Evolutionary conservation across 2,888 invertebrate species (phyloP), one percentile per base, ranked within the genome.

Genomic region (Stramonita haemastoma): DNA sequence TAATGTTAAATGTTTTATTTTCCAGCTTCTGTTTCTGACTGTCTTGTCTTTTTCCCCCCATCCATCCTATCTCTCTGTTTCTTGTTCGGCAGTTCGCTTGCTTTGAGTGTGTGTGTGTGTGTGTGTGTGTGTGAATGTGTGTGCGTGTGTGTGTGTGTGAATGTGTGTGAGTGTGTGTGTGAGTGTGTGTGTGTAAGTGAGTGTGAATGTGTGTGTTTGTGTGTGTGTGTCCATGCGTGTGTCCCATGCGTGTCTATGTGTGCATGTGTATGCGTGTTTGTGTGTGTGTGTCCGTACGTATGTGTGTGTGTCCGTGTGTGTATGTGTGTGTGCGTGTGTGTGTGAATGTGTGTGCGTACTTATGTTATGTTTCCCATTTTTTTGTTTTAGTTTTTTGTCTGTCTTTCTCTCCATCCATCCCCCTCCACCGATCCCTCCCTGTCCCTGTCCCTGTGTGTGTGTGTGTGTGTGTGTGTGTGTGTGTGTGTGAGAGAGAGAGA

Each of bases 401-500:
- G 8, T 8, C 57, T 57, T 17, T n/a, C n/a, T n/a, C n/a, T n/a
- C n/a, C n/a, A n/a, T n/a, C n/a, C n/a, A n/a, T 17, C 57, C 57
- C 57, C 8, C 57, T 57, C 57, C 57, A 57, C 57, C 57, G 11
- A 8, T 57, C 57, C 57, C 57, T 17, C 57, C 15, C 57, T 57
- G 57, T 8, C 57, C 15, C 15, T 19, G 66, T 11, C 66, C 13
- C 29, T 77, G 77, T 77, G 29, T 29, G 77, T 77, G 32, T 77
- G n/a, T 77, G 77, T 77, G 77, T 77, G 77, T 77, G 77, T 77
- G 77, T 77, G 77, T 77, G 77, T 29, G 77, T 77, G 77, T 29
- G 77, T 77, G 77, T 29, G 29, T 77, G 77, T 77, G 29, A 29
- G 77, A 57, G 57, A 57, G 57, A 57, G 57, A 57, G 57, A 57